These are phyloP conservation scores for Pimephales promelas DNA, from an alignment of 2,113 vertebrate species.

Conservation along the genomic window DNA sequence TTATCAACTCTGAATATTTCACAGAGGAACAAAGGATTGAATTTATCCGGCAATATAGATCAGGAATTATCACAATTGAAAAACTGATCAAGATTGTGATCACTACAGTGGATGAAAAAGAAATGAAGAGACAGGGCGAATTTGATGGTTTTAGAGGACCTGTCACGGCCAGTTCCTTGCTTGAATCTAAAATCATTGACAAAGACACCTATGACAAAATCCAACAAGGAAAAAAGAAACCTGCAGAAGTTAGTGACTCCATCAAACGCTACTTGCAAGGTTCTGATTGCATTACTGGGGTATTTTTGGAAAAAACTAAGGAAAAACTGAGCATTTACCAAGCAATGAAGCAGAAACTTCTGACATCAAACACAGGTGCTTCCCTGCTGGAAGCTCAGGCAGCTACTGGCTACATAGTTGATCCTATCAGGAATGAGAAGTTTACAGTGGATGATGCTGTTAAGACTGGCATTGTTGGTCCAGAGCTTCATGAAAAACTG, in stretches of 20 bases:
- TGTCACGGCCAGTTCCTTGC: slow-evolving; percentile 81
- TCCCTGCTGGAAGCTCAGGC: slow-evolving; percentile 91
- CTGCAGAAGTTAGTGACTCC: slow-evolving; percentile 80
- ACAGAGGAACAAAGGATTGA: slow-evolving; percentile 86
- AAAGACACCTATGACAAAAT: slow-evolving; percentile 83
- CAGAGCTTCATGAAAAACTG: slow-evolving; percentile 85
- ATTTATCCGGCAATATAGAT: slow-evolving; percentile 87
- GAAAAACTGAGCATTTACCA: slow-evolving; percentile 91
- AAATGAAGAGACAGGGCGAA: slow-evolving; percentile 74
- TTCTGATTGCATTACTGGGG: slow-evolving; percentile 81
- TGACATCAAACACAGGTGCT: slow-evolving; percentile 82
- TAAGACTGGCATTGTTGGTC: slow-evolving; percentile 85
- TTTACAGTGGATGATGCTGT: slow-evolving; percentile 86
- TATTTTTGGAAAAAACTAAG: slow-evolving; percentile 82
- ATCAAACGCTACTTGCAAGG: slow-evolving; percentile 85
- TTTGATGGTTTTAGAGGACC: slow-evolving; percentile 87
- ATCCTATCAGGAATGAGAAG: slow-evolving; percentile 80
- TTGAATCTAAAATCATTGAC: slow-evolving; percentile 84
- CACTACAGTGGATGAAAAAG: slow-evolving; percentile 86
- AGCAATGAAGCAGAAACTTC: slow-evolving; percentile 86
- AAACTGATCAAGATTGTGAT: slow-evolving; percentile 89
- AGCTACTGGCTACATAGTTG: slow-evolving; percentile 86
- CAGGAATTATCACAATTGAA: slow-evolving; percentile 88
- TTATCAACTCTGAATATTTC: slow-evolving; percentile 92
- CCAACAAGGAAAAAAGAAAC: slow-evolving; percentile 81